phyloP scores from a whole-genome alignment of 1,140 invertebrate species.

The Drosophila persimilis region DNA sequence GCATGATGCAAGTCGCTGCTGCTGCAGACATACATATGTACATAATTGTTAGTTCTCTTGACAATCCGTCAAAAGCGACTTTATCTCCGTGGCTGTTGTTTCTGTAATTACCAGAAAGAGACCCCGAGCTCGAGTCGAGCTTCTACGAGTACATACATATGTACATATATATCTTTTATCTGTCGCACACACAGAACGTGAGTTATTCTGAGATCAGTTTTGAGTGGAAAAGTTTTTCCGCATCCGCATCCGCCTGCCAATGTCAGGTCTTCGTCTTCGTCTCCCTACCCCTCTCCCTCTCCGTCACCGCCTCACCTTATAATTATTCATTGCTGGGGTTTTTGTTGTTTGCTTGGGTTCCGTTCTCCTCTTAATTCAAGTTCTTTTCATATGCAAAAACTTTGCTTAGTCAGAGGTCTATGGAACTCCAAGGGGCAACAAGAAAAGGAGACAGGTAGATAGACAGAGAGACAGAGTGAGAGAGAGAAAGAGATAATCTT shows the following conservation, averaged over 20 bases:
- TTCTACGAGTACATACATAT: not conserved
- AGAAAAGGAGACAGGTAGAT: too few species aligned
- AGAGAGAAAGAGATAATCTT: too few species aligned
- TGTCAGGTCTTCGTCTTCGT: slow-evolving; percentile 65
- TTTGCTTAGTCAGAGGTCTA: slow-evolving; percentile 8
- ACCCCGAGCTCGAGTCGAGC: slow-evolving; percentile 23
- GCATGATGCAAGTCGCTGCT: slow-evolving; percentile 56
- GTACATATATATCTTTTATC: slow-evolving; percentile 46
- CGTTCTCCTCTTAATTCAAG: slow-evolving; percentile 49
- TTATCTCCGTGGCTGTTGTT: slow-evolving; percentile 22
- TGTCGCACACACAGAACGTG: slow-evolving; percentile 39
- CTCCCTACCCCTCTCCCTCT: slow-evolving; percentile 34
- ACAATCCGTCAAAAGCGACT: slow-evolving; percentile 44
- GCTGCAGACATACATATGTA: slow-evolving; percentile 5
- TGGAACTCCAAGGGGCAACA: too few species aligned
- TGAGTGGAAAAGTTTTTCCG: slow-evolving; percentile 60
- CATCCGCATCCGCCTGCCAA: slow-evolving; percentile 77
- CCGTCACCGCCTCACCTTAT: slow-evolving; percentile 27
- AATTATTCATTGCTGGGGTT: slow-evolving; percentile 45
- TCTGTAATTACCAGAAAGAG: slow-evolving; percentile 57
- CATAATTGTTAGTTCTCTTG: slow-evolving; percentile 68
- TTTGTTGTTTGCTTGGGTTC: slow-evolving; percentile 7
- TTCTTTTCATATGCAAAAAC: slow-evolving; percentile 50
- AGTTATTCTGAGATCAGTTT: slow-evolving; percentile 35
- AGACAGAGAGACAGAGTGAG: too few species aligned